A percentile compares a stretch with the other conserved stretches of the same genome.
Conservation (phyloP, 2,888 invertebrate species). For the Drosophila dives region DNA sequence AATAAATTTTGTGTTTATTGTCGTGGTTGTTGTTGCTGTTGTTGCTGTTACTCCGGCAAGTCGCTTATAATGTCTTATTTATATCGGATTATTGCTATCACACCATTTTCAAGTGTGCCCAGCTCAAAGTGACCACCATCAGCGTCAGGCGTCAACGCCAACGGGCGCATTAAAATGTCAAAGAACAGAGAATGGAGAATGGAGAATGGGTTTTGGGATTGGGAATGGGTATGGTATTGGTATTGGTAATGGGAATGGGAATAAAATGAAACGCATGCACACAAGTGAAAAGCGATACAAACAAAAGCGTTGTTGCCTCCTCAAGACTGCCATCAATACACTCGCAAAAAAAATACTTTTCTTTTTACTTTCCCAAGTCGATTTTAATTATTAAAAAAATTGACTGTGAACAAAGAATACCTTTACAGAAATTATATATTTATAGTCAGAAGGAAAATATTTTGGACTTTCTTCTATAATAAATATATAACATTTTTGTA, state of each 20-base stretch:
- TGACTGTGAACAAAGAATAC: not conserved
- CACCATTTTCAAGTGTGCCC: conserved; percentile 72
- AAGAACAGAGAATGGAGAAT: conserved; percentile 51
- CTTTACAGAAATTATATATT: not conserved
- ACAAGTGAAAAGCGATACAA: conserved; percentile 72
- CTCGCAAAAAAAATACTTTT: not conserved
- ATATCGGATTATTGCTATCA: conserved; percentile 79
- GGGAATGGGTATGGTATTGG: conserved; percentile 16
- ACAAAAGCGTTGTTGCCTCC: conserved; percentile 72
- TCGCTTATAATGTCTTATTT: conserved; percentile 76
- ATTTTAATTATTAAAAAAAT: not conserved
- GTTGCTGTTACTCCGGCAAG: conserved; percentile 11
- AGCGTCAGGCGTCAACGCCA: conserved; percentile 75
- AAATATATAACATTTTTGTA: not conserved
- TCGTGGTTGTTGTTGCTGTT: conserved; percentile 21
- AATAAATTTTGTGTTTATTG: conserved; percentile 64
- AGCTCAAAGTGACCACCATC: conserved; percentile 71
- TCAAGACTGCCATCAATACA: conserved; percentile 22
- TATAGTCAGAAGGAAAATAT: too few species aligned
- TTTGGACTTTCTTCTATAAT: too few species aligned
- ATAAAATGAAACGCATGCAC: conserved; percentile 30
- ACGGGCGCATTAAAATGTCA: conserved; percentile 80
- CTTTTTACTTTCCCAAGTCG: too few species aligned
- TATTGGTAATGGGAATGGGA: conserved; percentile 8
- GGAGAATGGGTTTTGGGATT: conserved; percentile 7